Percentiles rank a stretch among this genome's conserved stretches.
phyloP scores from a whole-genome alignment of 1,140 invertebrate species.

The Myzus persicae region DNA sequence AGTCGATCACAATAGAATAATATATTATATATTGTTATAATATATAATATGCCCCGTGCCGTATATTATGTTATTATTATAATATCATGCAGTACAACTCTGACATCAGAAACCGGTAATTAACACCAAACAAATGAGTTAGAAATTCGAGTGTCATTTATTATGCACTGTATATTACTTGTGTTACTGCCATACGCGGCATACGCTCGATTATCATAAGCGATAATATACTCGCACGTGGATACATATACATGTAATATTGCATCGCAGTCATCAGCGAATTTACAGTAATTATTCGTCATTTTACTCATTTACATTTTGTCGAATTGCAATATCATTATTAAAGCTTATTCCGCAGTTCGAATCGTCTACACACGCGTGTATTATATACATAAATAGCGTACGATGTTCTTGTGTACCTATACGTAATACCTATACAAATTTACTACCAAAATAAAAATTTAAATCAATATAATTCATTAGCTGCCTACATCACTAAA shows the following conservation, averaged over 20 bases:
- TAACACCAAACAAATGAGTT: constrained; percentile 37
- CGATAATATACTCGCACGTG: background rate
- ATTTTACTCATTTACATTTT: background rate
- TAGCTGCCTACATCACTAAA: background rate
- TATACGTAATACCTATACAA: too few relatives aligned
- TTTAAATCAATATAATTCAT: too few relatives aligned
- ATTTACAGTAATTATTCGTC: background rate
- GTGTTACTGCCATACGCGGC: background rate
- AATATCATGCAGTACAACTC: background rate
- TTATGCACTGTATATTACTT: background rate
- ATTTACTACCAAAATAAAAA: background rate
- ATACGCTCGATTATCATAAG: background rate
- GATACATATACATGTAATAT: background rate
- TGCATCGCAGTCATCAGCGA: background rate
- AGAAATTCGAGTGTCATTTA: constrained; percentile 10
- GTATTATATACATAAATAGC: background rate
- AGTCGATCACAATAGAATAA: constrained; percentile 8
- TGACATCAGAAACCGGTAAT: constrained; percentile 28
- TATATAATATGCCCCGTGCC: background rate
- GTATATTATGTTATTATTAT: background rate
- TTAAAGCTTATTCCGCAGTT: background rate
- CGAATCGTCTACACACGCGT: background rate
- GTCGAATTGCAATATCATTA: background rate
- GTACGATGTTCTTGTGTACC: background rate
- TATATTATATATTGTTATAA: too few relatives aligned